Base-by-base conservation (phyloP, 2,888 invertebrate genomes). In the Chymomyza fuscimana region DNA sequence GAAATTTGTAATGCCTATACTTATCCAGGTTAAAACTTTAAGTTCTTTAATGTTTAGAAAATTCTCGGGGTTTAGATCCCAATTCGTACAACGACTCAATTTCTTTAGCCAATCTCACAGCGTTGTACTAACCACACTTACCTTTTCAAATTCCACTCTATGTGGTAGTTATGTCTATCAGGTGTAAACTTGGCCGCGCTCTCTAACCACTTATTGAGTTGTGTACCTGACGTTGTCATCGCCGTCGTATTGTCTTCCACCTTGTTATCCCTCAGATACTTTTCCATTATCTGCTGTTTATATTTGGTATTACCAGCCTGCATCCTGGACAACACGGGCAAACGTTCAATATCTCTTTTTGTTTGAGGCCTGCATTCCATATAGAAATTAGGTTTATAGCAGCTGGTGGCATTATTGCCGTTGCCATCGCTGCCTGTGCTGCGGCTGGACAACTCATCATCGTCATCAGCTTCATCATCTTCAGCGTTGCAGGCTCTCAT, bases 151-250 rank as follows among this genome's bases (percentile, higher is more conserved):
- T 89, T 88, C 95, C 95, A 95, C 91, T 94, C 94, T 2, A 95
- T 93, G 86, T 95, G 95, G 85, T 95, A 95, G 85, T 95, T 95
- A 69, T 93, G 94, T 87, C 95, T 95, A 78, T 94, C 94, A 0
- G 95, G 96, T 76, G 94, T 94, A 89, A 95, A 96, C 76, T 95
- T 94, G 0, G 94, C 95, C 0, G 96, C 95, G 86, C 95, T 96
- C 87, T 95, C 95, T 62, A 95, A 90, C 96, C 96, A 96, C 88
- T 95, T 95, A 58, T 94, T 94, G 15, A 96, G 92, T 87, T 95
- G 93, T 52, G 95, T 93, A 3, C 94, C 79, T 1, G 80, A 66
- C 4, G 54, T 60, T 5, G 56, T 9, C 5, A 6, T 5, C 2
- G 56, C 4, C 50, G 29, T 29, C 25, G 46, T 40, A 25, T 15